A percentile compares a stretch with the other conserved stretches of the same genome.
These are phyloP conservation scores for Spinus pinus DNA, from an alignment of 2,797 vertebrate genomes.

Conservation along the genomic window DNA sequence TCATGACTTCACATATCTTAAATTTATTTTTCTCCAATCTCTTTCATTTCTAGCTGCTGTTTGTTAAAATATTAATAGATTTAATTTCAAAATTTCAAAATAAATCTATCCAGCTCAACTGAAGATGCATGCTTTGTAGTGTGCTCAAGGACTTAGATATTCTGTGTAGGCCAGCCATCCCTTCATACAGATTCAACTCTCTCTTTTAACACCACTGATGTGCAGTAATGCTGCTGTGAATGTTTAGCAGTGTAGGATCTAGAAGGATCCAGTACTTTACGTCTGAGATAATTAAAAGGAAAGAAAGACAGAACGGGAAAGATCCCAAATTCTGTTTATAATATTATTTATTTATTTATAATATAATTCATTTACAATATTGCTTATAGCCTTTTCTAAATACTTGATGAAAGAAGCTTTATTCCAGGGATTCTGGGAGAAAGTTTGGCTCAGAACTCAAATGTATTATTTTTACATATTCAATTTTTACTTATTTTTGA, in stretches of 20 bases:
- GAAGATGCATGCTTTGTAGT: not conserved
- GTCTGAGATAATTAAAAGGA: not conserved
- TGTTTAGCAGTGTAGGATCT: not conserved
- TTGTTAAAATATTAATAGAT: slow-evolving; percentile 20
- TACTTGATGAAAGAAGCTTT: not conserved
- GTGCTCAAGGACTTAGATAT: not conserved
- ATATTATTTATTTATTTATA: not conserved
- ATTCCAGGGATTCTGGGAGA: not conserved
- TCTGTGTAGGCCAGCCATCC: not conserved
- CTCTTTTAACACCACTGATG: not conserved
- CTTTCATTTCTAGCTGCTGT: not conserved
- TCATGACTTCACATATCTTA: not conserved
- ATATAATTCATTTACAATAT: not conserved
- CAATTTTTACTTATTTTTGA: not conserved
- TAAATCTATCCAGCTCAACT: not conserved
- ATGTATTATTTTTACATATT: not conserved
- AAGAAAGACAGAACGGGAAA: not conserved
- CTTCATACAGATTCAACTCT: not conserved
- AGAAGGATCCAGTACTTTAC: not conserved
- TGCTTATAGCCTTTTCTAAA: not conserved
- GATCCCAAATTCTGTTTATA: not conserved
- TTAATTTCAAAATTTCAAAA: not conserved
- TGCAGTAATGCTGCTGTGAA: not conserved
- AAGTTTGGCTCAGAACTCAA: not conserved
- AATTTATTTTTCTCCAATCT: not conserved